Base-by-base conservation (phyloP, 1,140 invertebrate genomes). In the Nasonia giraulti region DNA sequence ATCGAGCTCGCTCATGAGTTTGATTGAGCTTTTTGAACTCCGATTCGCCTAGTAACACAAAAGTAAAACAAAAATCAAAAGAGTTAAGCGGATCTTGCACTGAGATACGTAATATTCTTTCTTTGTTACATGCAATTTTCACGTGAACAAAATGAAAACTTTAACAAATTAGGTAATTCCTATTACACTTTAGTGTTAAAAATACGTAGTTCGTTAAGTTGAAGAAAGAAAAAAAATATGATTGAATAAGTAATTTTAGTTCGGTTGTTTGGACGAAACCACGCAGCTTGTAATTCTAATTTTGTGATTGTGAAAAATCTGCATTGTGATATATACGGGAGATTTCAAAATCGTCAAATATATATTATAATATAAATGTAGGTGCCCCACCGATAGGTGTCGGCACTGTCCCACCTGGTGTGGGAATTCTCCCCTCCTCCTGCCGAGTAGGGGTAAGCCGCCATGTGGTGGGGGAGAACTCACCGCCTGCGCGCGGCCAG, bases 211-310 rank as follows among this genome's bases (percentile, higher is more conserved):
- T 71, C 2, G 40, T 78, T 82, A 86, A 79, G 75, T 83, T 50
- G 6, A 62, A 62, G 17, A 62, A 62, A 7, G 33, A 33, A 33
- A 33, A 33, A 33, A 33, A 20, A 78, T 80, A 31, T 23, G 68
- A 75, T 37, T 76, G 77, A 71, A 85, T 23, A 40, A 80, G 79
- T 85, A 82, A 85, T 79, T 40, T 73, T 86, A 79, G 80, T 83
- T 69, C 69, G 50, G 66, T 27, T 66, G 50, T 74, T 86, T 83
- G 80, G 84, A 79, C 80, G 79, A 7, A 85, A 81, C n/a, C 40
- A 40, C 8, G 1, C 66, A 85, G 84, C 68, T 85, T 73, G 74
- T 66, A 71, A 75, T 77, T 85, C 74, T 68, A 85, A 62, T 76
- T 85, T 80, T 23, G 55, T 81, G 76, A 80, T 80, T 74, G 79